These are phyloP conservation scores for Macrotus californicus DNA, from an alignment of 2,113 vertebrate species.

Conservation along the genomic window DNA sequence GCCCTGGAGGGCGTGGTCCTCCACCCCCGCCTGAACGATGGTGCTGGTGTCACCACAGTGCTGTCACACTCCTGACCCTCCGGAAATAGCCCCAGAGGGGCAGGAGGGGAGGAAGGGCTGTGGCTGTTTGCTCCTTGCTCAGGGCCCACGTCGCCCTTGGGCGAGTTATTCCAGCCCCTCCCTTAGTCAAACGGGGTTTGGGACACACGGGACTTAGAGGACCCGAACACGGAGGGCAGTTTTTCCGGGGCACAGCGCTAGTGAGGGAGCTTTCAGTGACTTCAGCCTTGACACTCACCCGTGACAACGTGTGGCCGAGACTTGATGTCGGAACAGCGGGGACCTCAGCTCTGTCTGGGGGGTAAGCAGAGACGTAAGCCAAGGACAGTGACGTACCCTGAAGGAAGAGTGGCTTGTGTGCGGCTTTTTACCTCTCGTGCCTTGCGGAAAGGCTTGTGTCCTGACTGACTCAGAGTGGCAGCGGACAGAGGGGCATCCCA, in stretches of 20 bases:
- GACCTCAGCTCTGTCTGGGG: neutral
- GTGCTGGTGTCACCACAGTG: fast-evolving
- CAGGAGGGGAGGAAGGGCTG: no score
- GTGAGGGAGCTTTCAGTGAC: neutral
- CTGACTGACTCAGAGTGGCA: no score
- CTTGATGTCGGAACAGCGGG: fast-evolving
- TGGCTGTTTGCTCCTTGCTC: no score
- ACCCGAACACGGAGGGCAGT: fast-evolving
- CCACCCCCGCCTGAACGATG: neutral
- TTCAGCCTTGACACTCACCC: fast-evolving
- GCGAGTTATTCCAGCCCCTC: neutral
- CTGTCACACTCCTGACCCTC: fast-evolving
- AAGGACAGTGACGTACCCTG: fast-evolving
- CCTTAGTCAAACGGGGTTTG: neutral
- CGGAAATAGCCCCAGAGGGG: fast-evolving
- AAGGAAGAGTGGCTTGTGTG: fast-evolving
- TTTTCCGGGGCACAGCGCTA: neutral
- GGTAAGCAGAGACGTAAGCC: neutral
- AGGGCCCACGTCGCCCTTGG: fast-evolving
- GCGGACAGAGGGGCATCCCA: no score
- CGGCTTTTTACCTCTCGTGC: fast-evolving
- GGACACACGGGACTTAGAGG: neutral
- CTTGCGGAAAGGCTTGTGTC: neutral
- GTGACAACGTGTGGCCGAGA: neutral
- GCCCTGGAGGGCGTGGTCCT: fast-evolving